Percentiles rank a stretch among this genome's conserved stretches.
These are phyloP conservation scores for Pionites leucogaster DNA, from an alignment of 2,113 vertebrate genomes.

Conservation along the genomic window DNA sequence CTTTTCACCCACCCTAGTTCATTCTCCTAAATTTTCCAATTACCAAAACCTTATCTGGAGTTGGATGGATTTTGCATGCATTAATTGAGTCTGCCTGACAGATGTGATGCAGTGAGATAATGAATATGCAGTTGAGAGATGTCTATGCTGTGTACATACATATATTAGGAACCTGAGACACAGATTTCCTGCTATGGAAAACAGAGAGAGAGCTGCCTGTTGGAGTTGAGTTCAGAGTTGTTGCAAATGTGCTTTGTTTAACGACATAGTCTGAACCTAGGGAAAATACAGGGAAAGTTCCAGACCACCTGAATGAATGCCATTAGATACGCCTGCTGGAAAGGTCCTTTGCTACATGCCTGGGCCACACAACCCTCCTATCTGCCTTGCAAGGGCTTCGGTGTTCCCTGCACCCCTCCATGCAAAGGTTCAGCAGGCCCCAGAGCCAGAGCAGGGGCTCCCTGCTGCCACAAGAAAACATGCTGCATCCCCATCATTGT, in stretches of 20 bases:
- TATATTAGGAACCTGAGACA: neutral
- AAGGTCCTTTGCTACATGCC: neutral
- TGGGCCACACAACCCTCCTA: neutral
- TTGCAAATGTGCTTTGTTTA: neutral
- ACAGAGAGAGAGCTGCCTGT: neutral
- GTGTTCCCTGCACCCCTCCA: fast-evolving
- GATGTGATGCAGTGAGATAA: neutral
- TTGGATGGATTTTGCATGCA: neutral
- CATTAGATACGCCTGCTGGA: neutral
- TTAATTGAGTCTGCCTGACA: slow-evolving; percentile 24
- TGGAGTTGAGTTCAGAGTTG: neutral
- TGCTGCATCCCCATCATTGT: neutral
- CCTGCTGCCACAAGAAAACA: neutral
- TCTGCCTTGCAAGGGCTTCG: neutral
- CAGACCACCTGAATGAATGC: neutral
- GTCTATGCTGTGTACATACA: neutral
- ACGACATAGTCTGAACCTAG: neutral
- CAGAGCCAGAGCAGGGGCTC: neutral
- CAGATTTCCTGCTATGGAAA: neutral
- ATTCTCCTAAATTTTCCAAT: neutral
- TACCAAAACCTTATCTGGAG: neutral
- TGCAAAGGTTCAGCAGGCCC: neutral
- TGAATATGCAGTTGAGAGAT: neutral
- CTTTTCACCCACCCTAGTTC: neutral
- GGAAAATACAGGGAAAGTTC: neutral